Conservation (phyloP, 1,140 invertebrate genomes). For the Pseudachorutes palmiensis region DNA sequence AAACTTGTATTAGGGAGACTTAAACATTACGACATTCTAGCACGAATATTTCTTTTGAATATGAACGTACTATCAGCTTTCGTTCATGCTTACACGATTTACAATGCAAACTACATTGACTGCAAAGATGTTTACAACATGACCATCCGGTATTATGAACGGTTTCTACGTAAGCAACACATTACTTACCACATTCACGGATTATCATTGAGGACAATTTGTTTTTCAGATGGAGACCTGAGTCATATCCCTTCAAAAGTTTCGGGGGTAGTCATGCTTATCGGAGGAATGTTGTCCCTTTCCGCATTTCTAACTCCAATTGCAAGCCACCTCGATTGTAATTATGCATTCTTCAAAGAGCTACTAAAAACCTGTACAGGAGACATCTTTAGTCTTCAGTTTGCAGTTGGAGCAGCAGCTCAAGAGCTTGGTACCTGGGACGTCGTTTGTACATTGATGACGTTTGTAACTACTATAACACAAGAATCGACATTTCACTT, state of each 20-base stretch:
- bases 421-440: neutral
- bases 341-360: neutral
- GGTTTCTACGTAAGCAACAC: neutral
- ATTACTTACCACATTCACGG: no score
- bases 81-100: neutral
- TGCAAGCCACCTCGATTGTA: neutral
- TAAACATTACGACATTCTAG: neutral
- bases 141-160: neutral
- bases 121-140: neutral
- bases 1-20: no score
- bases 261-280: neutral
- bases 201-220: no score
- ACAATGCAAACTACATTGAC: neutral
- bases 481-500: neutral
- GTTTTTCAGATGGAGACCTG: neutral
- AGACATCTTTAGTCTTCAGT: neutral
- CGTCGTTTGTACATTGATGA: neutral
- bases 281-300: neutral
- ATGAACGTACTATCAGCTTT: neutral
- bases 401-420: neutral
- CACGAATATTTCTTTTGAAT: neutral
- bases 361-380: neutral
- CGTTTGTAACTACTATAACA: neutral
- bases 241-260: neutral
- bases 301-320: neutral